Evolutionary conservation across 2,888 invertebrate species (phyloP).

Genomic region (Xanthorhoe spadicearia): DNA sequence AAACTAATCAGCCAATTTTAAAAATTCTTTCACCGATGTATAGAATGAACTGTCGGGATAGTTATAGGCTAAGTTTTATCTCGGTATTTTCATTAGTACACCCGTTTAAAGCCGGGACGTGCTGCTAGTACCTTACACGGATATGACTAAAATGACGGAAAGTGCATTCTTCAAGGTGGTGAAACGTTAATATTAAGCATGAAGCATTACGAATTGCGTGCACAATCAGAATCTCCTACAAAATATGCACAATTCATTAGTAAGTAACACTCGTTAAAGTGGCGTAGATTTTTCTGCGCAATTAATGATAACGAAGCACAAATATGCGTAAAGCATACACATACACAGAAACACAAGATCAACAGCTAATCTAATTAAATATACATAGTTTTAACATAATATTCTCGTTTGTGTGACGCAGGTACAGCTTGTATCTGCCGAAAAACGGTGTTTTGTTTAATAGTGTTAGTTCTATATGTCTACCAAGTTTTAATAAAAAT

Average conservation of each 20-base stretch:
- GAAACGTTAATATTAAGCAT: slow-evolving; percentile 19
- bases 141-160: slow-evolving; percentile 10
- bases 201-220: slow-evolving; percentile 20
- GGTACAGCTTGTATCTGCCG: slow-evolving; percentile 3
- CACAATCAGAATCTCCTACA: slow-evolving; percentile 13
- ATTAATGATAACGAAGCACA: slow-evolving; percentile 49
- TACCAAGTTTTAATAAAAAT: not conserved
- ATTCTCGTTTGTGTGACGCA: slow-evolving; percentile 14
- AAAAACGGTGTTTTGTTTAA: slow-evolving; percentile 2
- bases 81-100: too few relatives aligned
- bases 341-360: slow-evolving; percentile 31
- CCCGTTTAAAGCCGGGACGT: too few relatives aligned
- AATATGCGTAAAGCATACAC: slow-evolving; percentile 53
- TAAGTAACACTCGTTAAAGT: slow-evolving; percentile 34
- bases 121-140: not conserved
- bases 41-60: too few relatives aligned
- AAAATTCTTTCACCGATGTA: too few relatives aligned
- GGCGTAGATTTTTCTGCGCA: slow-evolving; percentile 45
- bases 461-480: not conserved
- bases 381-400: slow-evolving; percentile 23
- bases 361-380: slow-evolving; percentile 36
- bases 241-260: slow-evolving; percentile 22
- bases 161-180: slow-evolving; percentile 18
- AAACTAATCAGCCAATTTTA: too few relatives aligned
- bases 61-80: too few relatives aligned